phyloP scores from a whole-genome alignment of 2,797 vertebrate genomes.

The Alfaro cultratus region DNA sequence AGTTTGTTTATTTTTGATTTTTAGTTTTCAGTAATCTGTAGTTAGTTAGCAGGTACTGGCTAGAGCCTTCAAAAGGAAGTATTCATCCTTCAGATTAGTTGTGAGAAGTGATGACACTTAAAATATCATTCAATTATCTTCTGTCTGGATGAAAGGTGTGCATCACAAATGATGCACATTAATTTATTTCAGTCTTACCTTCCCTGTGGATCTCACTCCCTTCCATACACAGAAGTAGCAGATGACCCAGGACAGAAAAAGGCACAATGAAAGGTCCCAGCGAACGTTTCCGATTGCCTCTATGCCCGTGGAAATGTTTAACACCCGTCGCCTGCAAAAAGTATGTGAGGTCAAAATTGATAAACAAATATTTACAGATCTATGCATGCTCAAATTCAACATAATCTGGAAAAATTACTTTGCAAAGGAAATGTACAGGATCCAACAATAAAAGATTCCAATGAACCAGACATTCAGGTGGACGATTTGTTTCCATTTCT shows the following conservation, averaged over 20 bases:
- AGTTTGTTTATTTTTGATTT: background rate
- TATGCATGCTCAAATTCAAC: background rate
- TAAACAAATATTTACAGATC: background rate
- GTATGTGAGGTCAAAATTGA: background rate
- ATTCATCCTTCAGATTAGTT: background rate
- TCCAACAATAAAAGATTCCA: background rate
- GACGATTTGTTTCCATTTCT: background rate
- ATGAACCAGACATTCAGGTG: background rate
- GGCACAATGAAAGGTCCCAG: slow-evolving; percentile 89
- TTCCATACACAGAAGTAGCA: slow-evolving; percentile 96
- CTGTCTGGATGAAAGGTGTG: background rate
- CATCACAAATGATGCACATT: background rate
- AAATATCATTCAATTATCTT: background rate
- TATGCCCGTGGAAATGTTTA: slow-evolving; percentile 87
- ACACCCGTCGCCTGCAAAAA: slow-evolving; percentile 82
- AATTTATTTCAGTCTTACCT: slow-evolving; percentile 72
- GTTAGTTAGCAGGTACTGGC: background rate
- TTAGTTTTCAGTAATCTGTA: background rate
- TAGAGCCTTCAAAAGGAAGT: background rate
- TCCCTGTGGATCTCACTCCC: slow-evolving; percentile 91
- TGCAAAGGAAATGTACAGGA: background rate
- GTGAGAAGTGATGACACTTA: background rate
- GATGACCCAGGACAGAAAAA: slow-evolving; percentile 88
- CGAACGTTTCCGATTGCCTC: slow-evolving; percentile 83
- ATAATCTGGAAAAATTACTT: background rate